Base-by-base conservation (phyloP, 1,140 invertebrate genomes). In the Papilio polytes region DNA sequence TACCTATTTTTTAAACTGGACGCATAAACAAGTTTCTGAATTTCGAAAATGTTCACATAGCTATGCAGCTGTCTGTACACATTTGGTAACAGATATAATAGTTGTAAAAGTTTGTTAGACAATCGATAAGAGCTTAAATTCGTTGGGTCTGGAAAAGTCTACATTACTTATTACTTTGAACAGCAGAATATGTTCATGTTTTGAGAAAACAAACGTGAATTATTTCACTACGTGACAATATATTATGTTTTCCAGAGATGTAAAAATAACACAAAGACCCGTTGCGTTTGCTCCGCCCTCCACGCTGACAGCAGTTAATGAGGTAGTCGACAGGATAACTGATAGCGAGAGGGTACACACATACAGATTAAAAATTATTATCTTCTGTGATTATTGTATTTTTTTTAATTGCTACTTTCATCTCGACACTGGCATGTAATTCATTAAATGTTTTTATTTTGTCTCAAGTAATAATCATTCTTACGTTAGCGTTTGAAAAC, bases 261-360 rank as follows among this genome's bases (percentile, higher is more conserved):
- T 63, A 63, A 63, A 63, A 63, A 63, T 63, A 63, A 63, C 59
- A 63, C 59, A 63, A 63, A 63, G 59, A 63, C 59, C 3, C 59
- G 56, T 59, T 59, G 56, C 56, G 20, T 63, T 63, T 26, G 26
- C 26, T 26, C 22, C n/a, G 59, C 20, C 20, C 22, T 15, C 8
- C 20, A 2, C 20, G 59, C 7, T 63, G 59, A 63, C 59, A 26
- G 59, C 59, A 63, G 59, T 12, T 63, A 63, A 63, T 63, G 59
- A 63, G 20, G 59, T 63, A 63, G 59, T 63, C 59, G 59, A 63
- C 59, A 63, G 59, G 20, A 63, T 63, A 63, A 63, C 20, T 63
- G 59, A 63, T 63, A 63, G 59, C 59, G 59, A 9, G 20, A 22
- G 20, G 20, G 20, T 26, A 63, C 7, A 18, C 10, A 22, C 2